Percentiles rank a stretch among this genome's conserved stretches.
phyloP scores from a whole-genome alignment of 2,888 invertebrate genomes.

The Thera britannica region DNA sequence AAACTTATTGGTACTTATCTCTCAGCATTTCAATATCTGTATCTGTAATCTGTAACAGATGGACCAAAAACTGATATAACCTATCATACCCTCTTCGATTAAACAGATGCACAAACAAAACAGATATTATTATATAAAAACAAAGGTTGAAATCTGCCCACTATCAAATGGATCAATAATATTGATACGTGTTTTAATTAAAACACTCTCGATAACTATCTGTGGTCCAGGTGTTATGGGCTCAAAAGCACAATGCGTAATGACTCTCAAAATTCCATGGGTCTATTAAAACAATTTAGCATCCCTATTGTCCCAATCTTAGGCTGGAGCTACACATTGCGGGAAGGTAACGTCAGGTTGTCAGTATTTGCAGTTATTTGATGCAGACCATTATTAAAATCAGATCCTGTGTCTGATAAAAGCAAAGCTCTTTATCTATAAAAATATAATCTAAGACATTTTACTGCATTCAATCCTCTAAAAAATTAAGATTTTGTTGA shows the following conservation, averaged over 20 bases:
- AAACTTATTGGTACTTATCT: too few species aligned
- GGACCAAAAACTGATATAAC: background rate
- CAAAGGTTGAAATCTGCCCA: slow-evolving; percentile 30
- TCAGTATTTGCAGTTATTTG: too few species aligned
- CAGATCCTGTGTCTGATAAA: too few species aligned
- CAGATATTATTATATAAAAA: slow-evolving; percentile 22
- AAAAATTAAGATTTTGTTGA: too few species aligned
- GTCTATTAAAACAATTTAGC: slow-evolving; percentile 83
- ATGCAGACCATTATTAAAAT: too few species aligned
- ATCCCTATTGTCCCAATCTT: slow-evolving; percentile 69
- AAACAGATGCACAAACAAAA: slow-evolving; percentile 25
- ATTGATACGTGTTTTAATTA: slow-evolving; percentile 60
- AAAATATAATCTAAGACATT: too few species aligned
- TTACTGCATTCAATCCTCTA: too few species aligned
- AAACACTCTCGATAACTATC: slow-evolving; percentile 71
- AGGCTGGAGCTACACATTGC: slow-evolving; percentile 43
- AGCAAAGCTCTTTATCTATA: too few species aligned
- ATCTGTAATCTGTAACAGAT: background rate
- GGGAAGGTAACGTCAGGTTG: background rate
- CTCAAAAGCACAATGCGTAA: slow-evolving; percentile 67
- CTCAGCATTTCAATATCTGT: too few species aligned
- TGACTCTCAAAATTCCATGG: slow-evolving; percentile 71
- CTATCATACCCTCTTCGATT: background rate
- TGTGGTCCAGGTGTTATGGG: slow-evolving; percentile 69
- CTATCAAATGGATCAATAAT: slow-evolving; percentile 38